A percentile compares a stretch with the other conserved stretches of the same genome.
phyloP scores from a whole-genome alignment of 2,113 vertebrate species.

The Lagopus leucura region DNA sequence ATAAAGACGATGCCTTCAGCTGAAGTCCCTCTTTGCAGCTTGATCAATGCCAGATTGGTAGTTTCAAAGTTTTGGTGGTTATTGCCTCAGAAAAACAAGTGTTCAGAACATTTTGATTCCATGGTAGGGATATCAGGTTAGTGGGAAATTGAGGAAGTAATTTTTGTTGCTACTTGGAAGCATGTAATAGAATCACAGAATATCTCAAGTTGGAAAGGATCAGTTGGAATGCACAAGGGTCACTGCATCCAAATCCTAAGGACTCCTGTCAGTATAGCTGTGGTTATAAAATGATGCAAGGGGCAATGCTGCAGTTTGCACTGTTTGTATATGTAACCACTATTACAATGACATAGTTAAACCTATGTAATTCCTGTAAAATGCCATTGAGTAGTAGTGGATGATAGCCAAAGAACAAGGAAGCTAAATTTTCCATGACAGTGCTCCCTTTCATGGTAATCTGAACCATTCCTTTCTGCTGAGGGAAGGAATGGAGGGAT shows the following conservation, averaged over 20 bases:
- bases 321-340: not conserved
- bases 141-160: not conserved
- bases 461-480: not conserved
- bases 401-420: not conserved
- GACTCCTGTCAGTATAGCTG: not conserved
- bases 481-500: not conserved
- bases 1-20: not conserved
- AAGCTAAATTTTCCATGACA: not conserved
- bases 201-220: not conserved
- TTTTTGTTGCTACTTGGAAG: not conserved
- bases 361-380: not conserved
- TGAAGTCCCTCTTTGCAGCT: not conserved
- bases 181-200: not conserved
- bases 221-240: not conserved
- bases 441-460: not conserved
- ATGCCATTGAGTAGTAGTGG: not conserved
- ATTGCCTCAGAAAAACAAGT: not conserved
- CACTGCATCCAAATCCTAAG: not conserved
- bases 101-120: not conserved
- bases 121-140: not conserved
- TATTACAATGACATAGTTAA: fast-evolving
- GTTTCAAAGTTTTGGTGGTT: not conserved
- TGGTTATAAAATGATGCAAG: not conserved
- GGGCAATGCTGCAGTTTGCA: not conserved
- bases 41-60: not conserved